Evolutionary conservation across 2,797 vertebrate species (phyloP).

Genomic region (Podarcis lilfordi): DNA sequence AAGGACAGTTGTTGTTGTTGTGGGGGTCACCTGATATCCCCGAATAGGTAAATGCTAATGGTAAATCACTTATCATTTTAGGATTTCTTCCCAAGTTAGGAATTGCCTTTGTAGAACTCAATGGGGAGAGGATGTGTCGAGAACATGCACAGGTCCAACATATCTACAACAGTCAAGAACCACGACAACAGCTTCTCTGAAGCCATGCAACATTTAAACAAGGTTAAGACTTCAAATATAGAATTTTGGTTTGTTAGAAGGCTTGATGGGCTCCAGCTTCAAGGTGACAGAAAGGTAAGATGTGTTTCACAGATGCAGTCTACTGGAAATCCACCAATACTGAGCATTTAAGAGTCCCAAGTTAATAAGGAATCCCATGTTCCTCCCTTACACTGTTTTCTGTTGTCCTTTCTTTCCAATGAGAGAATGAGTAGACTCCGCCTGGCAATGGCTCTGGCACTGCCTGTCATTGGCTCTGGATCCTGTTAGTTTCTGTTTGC

Average conservation of each 20-base stretch:
- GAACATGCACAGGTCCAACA: conserved; percentile 52
- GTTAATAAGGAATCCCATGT: conserved; percentile 71
- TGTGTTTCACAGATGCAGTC: conserved; percentile 82
- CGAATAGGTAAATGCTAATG: too few relatives aligned
- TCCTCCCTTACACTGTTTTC: conserved; percentile 90
- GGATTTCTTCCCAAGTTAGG: background rate
- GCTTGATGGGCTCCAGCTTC: conserved; percentile 75
- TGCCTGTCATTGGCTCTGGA: too few relatives aligned
- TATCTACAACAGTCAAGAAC: conserved; percentile 78
- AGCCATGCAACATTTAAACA: conserved; percentile 84
- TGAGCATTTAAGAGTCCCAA: conserved; percentile 79
- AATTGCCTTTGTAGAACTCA: too few relatives aligned
- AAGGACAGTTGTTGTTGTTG: background rate
- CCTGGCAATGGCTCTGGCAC: too few relatives aligned
- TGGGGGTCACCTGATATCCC: background rate
- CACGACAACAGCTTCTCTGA: conserved; percentile 84
- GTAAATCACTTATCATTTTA: background rate
- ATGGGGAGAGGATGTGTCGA: too few relatives aligned
- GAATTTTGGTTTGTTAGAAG: conserved; percentile 81
- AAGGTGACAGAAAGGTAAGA: conserved; percentile 82
- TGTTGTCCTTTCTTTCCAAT: conserved; percentile 99
- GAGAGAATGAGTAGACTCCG: conserved; percentile 77
- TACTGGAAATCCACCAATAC: conserved; percentile 79
- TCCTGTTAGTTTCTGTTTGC: too few relatives aligned
- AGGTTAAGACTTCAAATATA: conserved; percentile 81